Base-by-base conservation (phyloP, 2,888 invertebrate genomes). In the Aleiodes alternator region DNA sequence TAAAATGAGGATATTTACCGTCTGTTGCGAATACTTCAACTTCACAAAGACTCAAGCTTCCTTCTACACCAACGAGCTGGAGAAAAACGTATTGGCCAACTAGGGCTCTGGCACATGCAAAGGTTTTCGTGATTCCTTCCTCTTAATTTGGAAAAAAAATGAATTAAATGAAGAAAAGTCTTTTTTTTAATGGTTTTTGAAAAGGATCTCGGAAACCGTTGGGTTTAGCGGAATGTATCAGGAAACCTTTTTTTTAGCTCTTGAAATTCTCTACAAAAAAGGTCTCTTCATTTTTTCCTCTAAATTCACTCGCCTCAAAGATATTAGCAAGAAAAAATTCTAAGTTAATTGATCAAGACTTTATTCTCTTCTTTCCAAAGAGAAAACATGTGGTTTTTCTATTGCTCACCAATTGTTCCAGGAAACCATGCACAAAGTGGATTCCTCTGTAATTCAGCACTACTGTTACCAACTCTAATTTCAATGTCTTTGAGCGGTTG, bases 391-490 rank as follows among this genome's bases (percentile, higher is more conserved):
- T 23, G 43, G 31, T 51, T 56, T 23, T 34, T 55, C 53, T 72
- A 50, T 55, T n/a, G 90, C 92, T 91, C 87, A 95, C 95, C 94
- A 76, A 96, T 93, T 7, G 96, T 96, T 75, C 97, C 97, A 3
- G 97, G 97, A 89, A 96, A 96, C 97, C 97, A 97, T 34, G 97
- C 96, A 87, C 97, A 97, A 0, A 97, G 91, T 14, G 97, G 96
- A 90, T 97, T 97, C 76, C 96, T 92, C 87, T 97, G 96, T 69
- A 97, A 90, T 84, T 96, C 96, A 0, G 93, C 93, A 85, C 96
- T 97, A 89, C 96, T 96, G 89, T 97, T 97, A 23, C 97, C 97
- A n/a, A 96, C 96, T 72, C 96, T 91, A 78, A 96, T 96, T 90
- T 97, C 97, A 72, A 97, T 90, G 87, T 97, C 97, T 88, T 96